Evolutionary conservation across 37 sponge, comb jelly and placozoan genomes (phyloP), one percentile per base, ranked within the genome.

Genomic region (Haliclona indistincta): DNA sequence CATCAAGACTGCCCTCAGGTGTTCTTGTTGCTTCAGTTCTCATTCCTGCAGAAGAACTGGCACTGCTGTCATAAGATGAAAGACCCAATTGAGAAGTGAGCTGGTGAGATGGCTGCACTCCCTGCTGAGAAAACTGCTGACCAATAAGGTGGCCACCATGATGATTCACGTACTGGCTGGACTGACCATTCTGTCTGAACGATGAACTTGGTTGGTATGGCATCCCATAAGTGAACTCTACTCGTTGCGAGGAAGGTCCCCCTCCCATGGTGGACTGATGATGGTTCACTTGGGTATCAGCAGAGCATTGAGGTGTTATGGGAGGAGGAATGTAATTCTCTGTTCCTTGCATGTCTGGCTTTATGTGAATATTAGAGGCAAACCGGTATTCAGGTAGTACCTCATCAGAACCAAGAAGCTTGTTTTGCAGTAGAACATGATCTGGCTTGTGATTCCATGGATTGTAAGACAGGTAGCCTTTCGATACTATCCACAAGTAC

Each of bases 381-480:
- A 78, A 77, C 32, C 84, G 73, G 41, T 75, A 68, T 65, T 89
- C 75, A 8, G 85, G 76, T 1, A 74, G 38, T 13, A 89, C 81
- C 23, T 89, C 81, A 42, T 89, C 85, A 17, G 70, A 75, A 20
- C 90, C 90, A 0, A 89, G 73, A 1, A 84, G 58, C 41, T 76
- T 63, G 38, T 37, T 75, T 17, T 74, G 30, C 23, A 89, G 51
- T 2, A 89, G 71, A 20, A 89, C 69, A 42, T 89, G 90, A 42
- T 89, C 90, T 4, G 72, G 76, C 53, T 84, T 84, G 56, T 89
- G 75, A 70, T 80, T 89, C 90, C 90, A 89, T 0, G 90, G 90
- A 56, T 89, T 81, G 68, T 84, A 89, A 35, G 85, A 74, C 1
- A 80, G 42, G 52, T 74, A 89, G 1, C 85, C 85, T 60, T 80